Evolutionary conservation across 2,113 vertebrate genomes (phyloP), one percentile per base, ranked within the genome.

Genomic region (Alethe diademata): DNA sequence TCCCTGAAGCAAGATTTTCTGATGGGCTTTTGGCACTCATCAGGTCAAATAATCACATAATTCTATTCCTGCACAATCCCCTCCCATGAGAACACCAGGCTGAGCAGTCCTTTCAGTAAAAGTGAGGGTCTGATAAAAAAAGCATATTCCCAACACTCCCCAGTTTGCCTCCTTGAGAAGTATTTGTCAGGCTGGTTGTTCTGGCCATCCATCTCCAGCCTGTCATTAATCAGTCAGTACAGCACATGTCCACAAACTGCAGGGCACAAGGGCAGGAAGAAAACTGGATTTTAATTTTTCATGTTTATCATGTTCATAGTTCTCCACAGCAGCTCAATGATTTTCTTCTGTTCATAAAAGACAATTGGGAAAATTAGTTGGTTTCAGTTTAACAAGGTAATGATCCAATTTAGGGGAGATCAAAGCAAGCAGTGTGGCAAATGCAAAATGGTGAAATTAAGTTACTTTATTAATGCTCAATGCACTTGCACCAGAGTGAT

Each of bases 351-450:
- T 90, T 92, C 69, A 86, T 92, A 92, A 97, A 97, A 94, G 94
- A 95, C 93, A 98, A 90, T 81, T 97, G 90, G 85, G 91, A 75
- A 96, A 97, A 97, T 96, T 86, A 98, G 92, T 95, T 96, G 93
- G 80, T 87, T 89, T 92, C 94, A 82, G 86, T 97, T 96, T 94
- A 97, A 96, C 58, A 78, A 98, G 96, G 87, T 90, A 94, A 95
- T 92, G 65, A 84, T 96, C 83, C 86, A 91, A 92, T 96, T 93
- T 90, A 73, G 64, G 2, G 1, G 74, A 76, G 76, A 93, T 96
- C 93, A 96, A 97, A 98, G 89, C 62, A 86, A 95, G 92, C 33
- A 74, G 60, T 64, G 64, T 86, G 85, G 92, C 48, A 85, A 91
- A 89, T 51, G 92, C 48, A 71, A 93, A 90, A 90, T 91, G 42